Conservation (phyloP, 2,113 vertebrate species). For the Podocnemis expansa region DNA sequence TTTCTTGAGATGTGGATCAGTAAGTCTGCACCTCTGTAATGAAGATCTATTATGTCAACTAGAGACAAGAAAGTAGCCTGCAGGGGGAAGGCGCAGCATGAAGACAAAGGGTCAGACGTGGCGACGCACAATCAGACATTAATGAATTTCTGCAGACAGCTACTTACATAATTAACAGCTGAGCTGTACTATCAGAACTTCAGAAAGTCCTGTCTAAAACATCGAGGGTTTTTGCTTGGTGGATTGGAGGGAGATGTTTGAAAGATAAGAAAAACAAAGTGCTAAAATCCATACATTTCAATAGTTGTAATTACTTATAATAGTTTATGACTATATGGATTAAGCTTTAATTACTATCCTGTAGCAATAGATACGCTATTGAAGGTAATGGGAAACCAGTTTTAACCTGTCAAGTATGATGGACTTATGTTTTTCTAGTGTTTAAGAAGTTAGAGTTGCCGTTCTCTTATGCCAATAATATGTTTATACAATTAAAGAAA, state of each 20-base stretch:
- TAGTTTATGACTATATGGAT: constrained; percentile 53
- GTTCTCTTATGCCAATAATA: constrained; percentile 51
- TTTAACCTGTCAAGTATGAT: constrained; percentile 38
- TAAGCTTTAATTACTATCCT: constrained; percentile 56
- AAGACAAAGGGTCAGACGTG: constrained; percentile 48
- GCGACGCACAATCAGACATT: constrained; percentile 52
- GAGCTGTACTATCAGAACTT: constrained; percentile 47
- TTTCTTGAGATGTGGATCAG: not conserved
- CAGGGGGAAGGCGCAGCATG: constrained; percentile 18
- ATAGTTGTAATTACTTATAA: constrained; percentile 42
- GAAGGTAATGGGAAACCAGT: not conserved
- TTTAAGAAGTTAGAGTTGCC: constrained; percentile 29
- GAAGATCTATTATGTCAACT: constrained; percentile 42
- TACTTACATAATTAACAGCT: constrained; percentile 53
- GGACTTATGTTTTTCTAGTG: constrained; percentile 16
- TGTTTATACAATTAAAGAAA: constrained; percentile 63
- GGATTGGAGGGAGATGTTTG: not conserved
- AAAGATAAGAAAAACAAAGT: constrained; percentile 37
- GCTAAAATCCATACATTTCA: not conserved
- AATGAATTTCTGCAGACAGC: constrained; percentile 71
- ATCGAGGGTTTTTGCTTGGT: constrained; percentile 26
- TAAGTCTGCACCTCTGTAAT: constrained; percentile 14
- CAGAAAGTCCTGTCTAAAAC: constrained; percentile 31
- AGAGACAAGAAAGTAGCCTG: constrained; percentile 24
- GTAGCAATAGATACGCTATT: constrained; percentile 38